Percentiles rank a stretch among this genome's conserved stretches.
phyloP scores from a whole-genome alignment of 1,140 invertebrate genomes.

The Neodiprion pinetum region DNA sequence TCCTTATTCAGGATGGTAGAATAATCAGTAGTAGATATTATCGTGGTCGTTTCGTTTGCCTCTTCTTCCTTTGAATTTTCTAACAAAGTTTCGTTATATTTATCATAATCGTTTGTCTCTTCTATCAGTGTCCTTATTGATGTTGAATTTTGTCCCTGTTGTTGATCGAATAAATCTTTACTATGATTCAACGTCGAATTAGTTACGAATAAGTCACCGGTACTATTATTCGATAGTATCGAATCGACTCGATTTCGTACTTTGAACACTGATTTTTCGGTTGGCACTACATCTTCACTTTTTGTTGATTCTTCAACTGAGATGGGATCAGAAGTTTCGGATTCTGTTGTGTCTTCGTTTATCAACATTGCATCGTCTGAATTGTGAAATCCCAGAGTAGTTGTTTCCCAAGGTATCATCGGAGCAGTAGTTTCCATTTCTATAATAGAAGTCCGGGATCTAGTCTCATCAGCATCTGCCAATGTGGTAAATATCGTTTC shows the following conservation, averaged over 20 bases:
- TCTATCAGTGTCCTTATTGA: slow-evolving; percentile 16
- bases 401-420: too few species aligned
- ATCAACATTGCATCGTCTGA: too few species aligned
- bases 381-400: too few species aligned
- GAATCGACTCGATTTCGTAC: not conserved
- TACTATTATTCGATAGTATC: slow-evolving; percentile 19
- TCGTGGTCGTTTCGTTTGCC: slow-evolving; percentile 11
- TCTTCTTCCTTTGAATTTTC: not conserved
- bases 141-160: slow-evolving; percentile 31
- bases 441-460: too few species aligned
- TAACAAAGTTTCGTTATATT: slow-evolving; percentile 3
- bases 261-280: not conserved
- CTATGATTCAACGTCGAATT: slow-evolving; percentile 33
- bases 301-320: too few species aligned
- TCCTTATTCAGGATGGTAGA: slow-evolving; percentile 16
- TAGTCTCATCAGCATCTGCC: too few species aligned
- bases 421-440: too few species aligned
- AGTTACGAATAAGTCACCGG: slow-evolving; percentile 5
- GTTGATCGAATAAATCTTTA: slow-evolving; percentile 45
- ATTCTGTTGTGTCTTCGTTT: too few species aligned
- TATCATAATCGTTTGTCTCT: not conserved
- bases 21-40: not conserved
- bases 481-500: too few species aligned
- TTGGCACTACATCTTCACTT: not conserved
- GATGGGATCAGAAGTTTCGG: too few species aligned